Evolutionary conservation across 2,113 vertebrate genomes (phyloP).

Genomic region (Pygoscelis adeliae): DNA sequence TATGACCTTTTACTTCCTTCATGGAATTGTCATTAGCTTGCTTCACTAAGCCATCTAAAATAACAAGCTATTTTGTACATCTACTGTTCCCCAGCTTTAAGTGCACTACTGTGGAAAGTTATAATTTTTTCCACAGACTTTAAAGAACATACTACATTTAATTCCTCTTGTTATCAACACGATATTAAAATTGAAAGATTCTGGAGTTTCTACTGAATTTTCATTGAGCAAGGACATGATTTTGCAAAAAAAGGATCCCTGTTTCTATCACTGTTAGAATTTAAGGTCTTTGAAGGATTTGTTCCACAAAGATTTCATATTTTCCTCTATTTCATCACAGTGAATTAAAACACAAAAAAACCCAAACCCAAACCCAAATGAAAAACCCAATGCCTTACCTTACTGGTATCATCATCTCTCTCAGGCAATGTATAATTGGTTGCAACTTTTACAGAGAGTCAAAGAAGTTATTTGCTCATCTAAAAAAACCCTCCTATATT

Average conservation of each 20-base stretch:
- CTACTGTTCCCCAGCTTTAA: background rate
- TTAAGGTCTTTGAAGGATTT: background rate
- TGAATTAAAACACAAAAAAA: background rate
- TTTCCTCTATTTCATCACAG: background rate
- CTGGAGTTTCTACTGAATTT: background rate
- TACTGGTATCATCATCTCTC: background rate
- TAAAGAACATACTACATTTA: background rate
- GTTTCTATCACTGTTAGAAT: background rate
- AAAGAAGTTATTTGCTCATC: background rate
- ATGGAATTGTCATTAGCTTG: background rate
- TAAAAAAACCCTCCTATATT: background rate
- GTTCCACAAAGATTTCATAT: background rate
- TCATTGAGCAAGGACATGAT: background rate
- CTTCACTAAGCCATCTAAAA: background rate
- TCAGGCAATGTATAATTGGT: background rate
- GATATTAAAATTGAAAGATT: background rate
- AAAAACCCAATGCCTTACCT: background rate
- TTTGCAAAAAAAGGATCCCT: background rate
- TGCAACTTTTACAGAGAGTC: background rate
- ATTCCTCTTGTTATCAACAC: background rate
- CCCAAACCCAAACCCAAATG: rapidly evolving
- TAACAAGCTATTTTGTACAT: background rate
- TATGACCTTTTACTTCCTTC: background rate
- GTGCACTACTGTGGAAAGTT: background rate
- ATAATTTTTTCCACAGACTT: background rate